These are phyloP conservation scores for Drosophila baimaii DNA, from an alignment of 1,140 invertebrate genomes.

Conservation along the genomic window DNA sequence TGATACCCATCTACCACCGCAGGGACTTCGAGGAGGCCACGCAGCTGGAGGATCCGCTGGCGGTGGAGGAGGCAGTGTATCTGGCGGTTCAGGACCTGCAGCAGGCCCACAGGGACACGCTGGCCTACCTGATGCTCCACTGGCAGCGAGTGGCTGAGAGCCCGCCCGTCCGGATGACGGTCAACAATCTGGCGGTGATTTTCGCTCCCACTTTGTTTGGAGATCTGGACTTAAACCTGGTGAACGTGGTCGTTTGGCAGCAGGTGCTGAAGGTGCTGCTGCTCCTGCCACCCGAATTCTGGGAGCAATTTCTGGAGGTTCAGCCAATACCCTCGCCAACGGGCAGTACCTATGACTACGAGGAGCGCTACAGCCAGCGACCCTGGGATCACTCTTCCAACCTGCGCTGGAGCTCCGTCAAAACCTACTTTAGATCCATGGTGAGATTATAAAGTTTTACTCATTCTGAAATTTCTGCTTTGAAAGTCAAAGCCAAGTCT, in stretches of 20 bases:
- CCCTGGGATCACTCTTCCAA: conserved; percentile 45
- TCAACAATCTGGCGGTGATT: conserved; percentile 90
- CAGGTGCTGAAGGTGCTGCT: conserved; percentile 52
- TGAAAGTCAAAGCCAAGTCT: too few species aligned
- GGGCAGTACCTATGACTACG: conserved; percentile 35
- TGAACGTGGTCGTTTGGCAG: conserved; percentile 62
- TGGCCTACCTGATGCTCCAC: conserved; percentile 94
- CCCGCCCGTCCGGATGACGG: conserved; percentile 91
- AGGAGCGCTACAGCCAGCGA: conserved; percentile 31
- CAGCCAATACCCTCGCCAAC: conserved; percentile 36
- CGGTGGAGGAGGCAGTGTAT: conserved; percentile 85
- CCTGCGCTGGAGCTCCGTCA: conserved; percentile 58
- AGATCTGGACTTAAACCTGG: conserved; percentile 84
- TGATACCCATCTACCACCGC: conserved; percentile 90
- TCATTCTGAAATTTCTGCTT: background rate
- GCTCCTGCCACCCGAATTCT: conserved; percentile 51
- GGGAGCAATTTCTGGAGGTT: conserved; percentile 67
- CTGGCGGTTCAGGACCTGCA: conserved; percentile 90
- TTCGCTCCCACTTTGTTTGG: conserved; percentile 92
- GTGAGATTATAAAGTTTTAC: conserved; percentile 20
- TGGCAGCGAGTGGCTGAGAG: conserved; percentile 89
- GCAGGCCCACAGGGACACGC: conserved; percentile 92
- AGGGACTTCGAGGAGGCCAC: conserved; percentile 89
- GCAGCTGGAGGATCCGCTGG: conserved; percentile 82
- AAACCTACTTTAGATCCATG: conserved; percentile 73